Evolutionary conservation across 1,140 invertebrate species (phyloP), one percentile per base, ranked within the genome.

Genomic region (Dermatophagoides farinae): DNA sequence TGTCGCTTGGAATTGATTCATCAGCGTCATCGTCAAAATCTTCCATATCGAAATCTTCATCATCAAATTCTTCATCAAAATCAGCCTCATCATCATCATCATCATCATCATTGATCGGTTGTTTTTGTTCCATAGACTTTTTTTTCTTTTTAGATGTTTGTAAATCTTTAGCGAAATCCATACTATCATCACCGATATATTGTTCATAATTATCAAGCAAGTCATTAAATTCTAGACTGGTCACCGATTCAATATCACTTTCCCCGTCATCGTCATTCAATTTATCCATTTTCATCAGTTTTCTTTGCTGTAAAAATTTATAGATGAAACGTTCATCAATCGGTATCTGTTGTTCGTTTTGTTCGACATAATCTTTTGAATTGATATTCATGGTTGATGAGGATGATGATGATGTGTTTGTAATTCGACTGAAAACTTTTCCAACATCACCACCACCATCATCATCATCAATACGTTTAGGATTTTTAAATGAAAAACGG

Each of bases 401-500:
- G n/a, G n/a, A 80, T 67, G 72, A 75, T 5, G 82, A 78, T n/a
- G 55, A 54, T 57, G 70, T 69, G 9, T 66, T 41, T 10, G 53
- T 62, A 16, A 64, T 51, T 18, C 50, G 60, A 38, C 68, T 64
- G 57, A 68, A 67, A 49, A 68, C 54, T 8, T 40, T 31, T 1
- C 18, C 23, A 12, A 16, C 1, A 37, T 46, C 22, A 22, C 63
- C 61, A 55, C 64, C 64, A 66, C 71, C 64, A 68, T 70, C 70
- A 80, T 82, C 20, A 68, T 67, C 82, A 1, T 25, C 53, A 20
- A n/a, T 55, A 11, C n/a, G 38, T 71, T 97, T 97, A 0, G 92
- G 89, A 76, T 97, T 97, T 71, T 92, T 88, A 68, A 89, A 97
- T 1, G 89, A 87, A 72, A 95, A 97, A 60, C 90, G 77, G 69